Evolutionary conservation across 1,140 invertebrate species (phyloP).

Genomic region (Drosophila lacteicornis): DNA sequence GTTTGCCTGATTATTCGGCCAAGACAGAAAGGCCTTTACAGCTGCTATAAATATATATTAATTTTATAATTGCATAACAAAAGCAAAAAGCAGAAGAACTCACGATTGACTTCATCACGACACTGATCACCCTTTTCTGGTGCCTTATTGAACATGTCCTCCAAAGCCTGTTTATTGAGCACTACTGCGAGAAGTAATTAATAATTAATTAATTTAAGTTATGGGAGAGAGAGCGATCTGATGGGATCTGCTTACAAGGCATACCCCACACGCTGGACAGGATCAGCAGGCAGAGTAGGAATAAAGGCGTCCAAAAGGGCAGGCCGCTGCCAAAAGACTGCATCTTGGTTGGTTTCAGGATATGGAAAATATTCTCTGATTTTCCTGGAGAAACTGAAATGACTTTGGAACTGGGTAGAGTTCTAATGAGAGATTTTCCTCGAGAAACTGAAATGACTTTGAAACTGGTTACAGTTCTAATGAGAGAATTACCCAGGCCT

Average conservation of each 20-base stretch:
- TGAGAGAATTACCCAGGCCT: too few relatives aligned
- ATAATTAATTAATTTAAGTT: neutral
- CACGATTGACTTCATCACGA: constrained; percentile 1
- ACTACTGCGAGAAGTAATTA: neutral
- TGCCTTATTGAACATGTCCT: neutral
- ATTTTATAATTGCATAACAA: too few relatives aligned
- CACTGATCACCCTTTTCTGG: neutral
- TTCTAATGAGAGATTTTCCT: too few relatives aligned
- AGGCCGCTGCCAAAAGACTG: too few relatives aligned
- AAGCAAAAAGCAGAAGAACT: neutral
- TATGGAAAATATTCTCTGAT: too few relatives aligned
- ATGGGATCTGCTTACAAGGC: constrained; percentile 16
- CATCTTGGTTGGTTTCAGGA: too few relatives aligned
- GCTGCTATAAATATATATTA: neutral
- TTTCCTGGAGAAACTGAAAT: too few relatives aligned
- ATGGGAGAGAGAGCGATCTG: neutral
- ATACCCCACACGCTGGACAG: constrained; percentile 31
- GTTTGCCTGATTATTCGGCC: neutral
- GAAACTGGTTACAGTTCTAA: too few relatives aligned
- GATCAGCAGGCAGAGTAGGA: constrained; percentile 11
- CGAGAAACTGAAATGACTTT: too few relatives aligned
- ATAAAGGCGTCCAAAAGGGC: constrained; percentile 18
- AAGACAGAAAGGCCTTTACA: constrained; percentile 3
- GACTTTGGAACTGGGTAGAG: too few relatives aligned
- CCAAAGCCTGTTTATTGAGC: neutral